Conservation (phyloP, 2,113 vertebrate species). For the Archilochus colubris region DNA sequence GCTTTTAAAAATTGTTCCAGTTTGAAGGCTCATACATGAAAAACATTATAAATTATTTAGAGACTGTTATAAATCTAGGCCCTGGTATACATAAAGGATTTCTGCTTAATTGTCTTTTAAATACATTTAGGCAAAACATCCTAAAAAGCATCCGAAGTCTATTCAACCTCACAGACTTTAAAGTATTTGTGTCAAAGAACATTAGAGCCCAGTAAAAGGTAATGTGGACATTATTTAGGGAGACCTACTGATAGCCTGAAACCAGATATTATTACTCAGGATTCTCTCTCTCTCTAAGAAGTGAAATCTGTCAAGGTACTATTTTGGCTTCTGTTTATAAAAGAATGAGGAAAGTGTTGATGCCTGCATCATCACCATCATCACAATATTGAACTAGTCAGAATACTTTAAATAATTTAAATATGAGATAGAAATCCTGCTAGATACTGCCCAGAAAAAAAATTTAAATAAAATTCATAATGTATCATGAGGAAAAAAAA, state of each 20-base stretch:
- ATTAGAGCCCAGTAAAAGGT: background rate
- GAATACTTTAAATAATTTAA: background rate
- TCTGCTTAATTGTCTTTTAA: background rate
- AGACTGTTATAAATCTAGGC: background rate
- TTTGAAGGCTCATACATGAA: background rate
- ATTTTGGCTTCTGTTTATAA: background rate
- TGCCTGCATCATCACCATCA: background rate
- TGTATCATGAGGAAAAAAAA: background rate
- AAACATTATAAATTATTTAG: background rate
- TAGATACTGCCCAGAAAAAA: background rate
- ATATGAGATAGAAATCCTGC: background rate
- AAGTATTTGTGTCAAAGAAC: background rate
- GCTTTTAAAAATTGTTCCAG: background rate
- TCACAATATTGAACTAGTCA: background rate
- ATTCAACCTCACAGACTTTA: background rate
- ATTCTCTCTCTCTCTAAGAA: too few species aligned
- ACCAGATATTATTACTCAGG: background rate
- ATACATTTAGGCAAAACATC: background rate
- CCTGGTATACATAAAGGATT: background rate
- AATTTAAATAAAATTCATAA: background rate
- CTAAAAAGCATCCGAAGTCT: background rate
- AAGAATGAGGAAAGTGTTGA: background rate
- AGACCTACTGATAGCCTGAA: background rate
- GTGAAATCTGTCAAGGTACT: background rate
- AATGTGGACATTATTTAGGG: rapidly evolving